These are phyloP conservation scores for Melieria crassipennis DNA, from an alignment of 2,888 invertebrate species.

Conservation along the genomic window DNA sequence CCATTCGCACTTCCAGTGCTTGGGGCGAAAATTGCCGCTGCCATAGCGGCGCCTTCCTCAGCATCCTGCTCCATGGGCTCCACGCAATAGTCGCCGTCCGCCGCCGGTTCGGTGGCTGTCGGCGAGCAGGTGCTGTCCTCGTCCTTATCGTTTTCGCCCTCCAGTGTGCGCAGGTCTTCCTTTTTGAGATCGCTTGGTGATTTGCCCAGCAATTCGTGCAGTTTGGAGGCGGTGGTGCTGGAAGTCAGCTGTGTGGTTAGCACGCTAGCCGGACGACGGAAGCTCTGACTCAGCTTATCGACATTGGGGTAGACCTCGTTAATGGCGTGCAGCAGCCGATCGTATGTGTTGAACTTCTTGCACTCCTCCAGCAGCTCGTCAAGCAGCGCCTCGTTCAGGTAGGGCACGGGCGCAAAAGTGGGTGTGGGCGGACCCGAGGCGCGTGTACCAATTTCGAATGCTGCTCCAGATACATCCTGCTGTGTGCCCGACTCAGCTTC, in stretches of 20 bases:
- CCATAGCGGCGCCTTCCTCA: slow-evolving; percentile 3
- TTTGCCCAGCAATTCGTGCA: slow-evolving; percentile 68
- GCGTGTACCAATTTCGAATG: slow-evolving; percentile 17
- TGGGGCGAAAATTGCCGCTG: neutral
- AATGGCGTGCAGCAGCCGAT: slow-evolving; percentile 78
- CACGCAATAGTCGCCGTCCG: slow-evolving; percentile 48
- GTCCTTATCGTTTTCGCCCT: slow-evolving; percentile 88
- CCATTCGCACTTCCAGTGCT: neutral
- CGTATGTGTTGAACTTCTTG: slow-evolving; percentile 73
- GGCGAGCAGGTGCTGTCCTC: slow-evolving; percentile 72
- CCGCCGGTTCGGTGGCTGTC: slow-evolving; percentile 27
- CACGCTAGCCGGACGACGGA: slow-evolving; percentile 67
- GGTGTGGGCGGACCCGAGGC: slow-evolving; percentile 46
- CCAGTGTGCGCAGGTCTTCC: slow-evolving; percentile 77
- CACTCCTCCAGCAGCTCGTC: slow-evolving; percentile 81
- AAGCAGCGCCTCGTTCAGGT: slow-evolving; percentile 80
- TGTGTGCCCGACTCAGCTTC: slow-evolving; percentile 6
- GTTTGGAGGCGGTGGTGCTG: slow-evolving; percentile 58
- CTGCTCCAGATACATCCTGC: slow-evolving; percentile 8
- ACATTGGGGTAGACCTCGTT: slow-evolving; percentile 80
- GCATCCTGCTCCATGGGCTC: slow-evolving; percentile 47
- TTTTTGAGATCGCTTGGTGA: slow-evolving; percentile 72
- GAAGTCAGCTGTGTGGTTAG: slow-evolving; percentile 64
- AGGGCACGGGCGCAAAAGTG: slow-evolving; percentile 57
- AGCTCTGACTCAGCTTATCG: slow-evolving; percentile 78